phyloP scores from a whole-genome alignment of 2,888 invertebrate genomes.

The Elgonia sp. region DNA sequence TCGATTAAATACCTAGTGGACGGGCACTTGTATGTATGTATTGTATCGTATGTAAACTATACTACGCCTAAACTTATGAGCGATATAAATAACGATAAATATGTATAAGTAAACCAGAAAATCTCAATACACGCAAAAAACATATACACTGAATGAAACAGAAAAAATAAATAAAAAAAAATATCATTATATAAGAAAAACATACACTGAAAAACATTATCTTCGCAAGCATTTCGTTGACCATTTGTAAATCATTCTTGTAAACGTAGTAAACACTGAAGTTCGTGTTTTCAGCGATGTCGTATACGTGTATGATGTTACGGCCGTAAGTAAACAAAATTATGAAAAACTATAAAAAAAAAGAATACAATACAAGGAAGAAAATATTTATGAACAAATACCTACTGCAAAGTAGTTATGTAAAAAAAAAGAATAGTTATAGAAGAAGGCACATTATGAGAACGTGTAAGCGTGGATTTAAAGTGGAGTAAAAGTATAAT shows the following conservation, averaged over 20 bases:
- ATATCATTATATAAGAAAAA: too few relatives aligned
- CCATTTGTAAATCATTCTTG: constrained; percentile 79
- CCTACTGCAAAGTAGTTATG: constrained; percentile 75
- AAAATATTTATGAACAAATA: constrained; percentile 73
- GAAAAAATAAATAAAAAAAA: constrained; percentile 34
- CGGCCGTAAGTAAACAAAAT: constrained; percentile 59
- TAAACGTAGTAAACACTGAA: constrained; percentile 79
- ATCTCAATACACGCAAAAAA: constrained; percentile 62
- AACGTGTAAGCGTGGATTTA: constrained; percentile 78
- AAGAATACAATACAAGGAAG: constrained; percentile 48
- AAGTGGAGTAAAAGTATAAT: constrained; percentile 81
- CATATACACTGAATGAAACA: constrained; percentile 32
- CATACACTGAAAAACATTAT: constrained; percentile 37
- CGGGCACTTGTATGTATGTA: constrained; percentile 85
- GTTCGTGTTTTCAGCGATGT: constrained; percentile 79
- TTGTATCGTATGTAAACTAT: constrained; percentile 85
- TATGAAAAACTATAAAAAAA: constrained; percentile 44
- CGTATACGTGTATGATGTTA: constrained; percentile 77
- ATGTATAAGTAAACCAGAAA: constrained; percentile 76
- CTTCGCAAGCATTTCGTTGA: constrained; percentile 79
- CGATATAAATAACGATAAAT: constrained; percentile 81
- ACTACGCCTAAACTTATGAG: constrained; percentile 84
- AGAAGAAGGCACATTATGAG: constrained; percentile 75
- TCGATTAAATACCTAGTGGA: constrained; percentile 74
- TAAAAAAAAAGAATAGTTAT: constrained; percentile 77